Base-by-base conservation (phyloP, 2,888 invertebrate species). In the Kryphioiulus occultus region DNA sequence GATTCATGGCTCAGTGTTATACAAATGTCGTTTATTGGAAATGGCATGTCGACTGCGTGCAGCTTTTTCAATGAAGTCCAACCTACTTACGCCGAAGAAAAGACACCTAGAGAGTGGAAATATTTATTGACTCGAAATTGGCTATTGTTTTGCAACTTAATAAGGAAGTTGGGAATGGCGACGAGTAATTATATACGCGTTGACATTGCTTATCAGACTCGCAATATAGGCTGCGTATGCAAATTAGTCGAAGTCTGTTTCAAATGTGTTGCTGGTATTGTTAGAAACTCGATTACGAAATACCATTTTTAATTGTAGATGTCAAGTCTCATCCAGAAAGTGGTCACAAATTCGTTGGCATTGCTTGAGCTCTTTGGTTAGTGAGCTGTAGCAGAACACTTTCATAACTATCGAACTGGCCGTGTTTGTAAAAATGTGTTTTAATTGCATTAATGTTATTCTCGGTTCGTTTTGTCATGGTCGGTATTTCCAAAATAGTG, bases 61-160 rank as follows among this genome's bases (percentile, higher is more conserved):
- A 59, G 53, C 53, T 59, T 59, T 59, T 59, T 59, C 53, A 59
- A 59, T 59, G 53, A 59, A 59, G n/a, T 59, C 53, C 53, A 59
- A 59, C 53, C 53, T 59, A 59, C 53, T 59, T 59, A 59, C 1
- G 53, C n/a, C 53, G 53, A 59, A 59, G 53, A n/a, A 59, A 59
- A 59, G 53, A 59, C 53, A 59, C 53, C 53, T 59, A 59, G 53
- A 59, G 53, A 59, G 53, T 59, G 53, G 53, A 59, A 59, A 59
- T 59, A 59, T 59, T 59, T 59, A 59, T 59, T 59, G 53, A 59
- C 53, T 59, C 53, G 53, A 59, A 59, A 59, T 59, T 59, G 53
- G 53, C 53, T 59, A 59, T 59, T 59, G 53, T 59, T n/a, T 59
- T 59, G 53, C 53, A 59, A 59, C 53, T 59, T 59, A 59, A 59